Evolutionary conservation across 2,113 vertebrate genomes (phyloP), one percentile per base, ranked within the genome.

Genomic region (Alouatta palliata): DNA sequence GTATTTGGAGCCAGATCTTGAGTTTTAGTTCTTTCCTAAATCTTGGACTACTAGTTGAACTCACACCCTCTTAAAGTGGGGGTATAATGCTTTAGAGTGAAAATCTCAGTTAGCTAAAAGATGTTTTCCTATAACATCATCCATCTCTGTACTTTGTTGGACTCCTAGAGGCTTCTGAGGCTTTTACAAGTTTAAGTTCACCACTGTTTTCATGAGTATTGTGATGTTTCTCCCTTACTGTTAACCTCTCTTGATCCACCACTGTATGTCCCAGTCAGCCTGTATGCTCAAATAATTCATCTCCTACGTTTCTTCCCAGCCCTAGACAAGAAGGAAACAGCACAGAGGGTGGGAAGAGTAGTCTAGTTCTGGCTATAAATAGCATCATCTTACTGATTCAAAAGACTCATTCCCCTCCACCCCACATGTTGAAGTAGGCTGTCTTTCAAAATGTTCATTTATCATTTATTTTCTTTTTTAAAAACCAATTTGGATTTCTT

Each of bases 401-500:
- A 4, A 87, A 40, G 7, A 1, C n/a, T 5, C 0, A 2, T 3
- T 47, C 30, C 9, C 85, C 11, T 86, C 52, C 27, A 35, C 54
- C 70, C 13, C 7, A 13, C 0, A 4, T 64, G 12, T 40, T 71
- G 17, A 71, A 47, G 2, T 64, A 58, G 47, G n/a, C n/a, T 19
- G 5, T 49, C 21, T 84, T 90, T 58, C 8, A 32, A 40, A 49
- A 80, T n/a, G 27, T 58, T 87, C 25, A 8, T 8, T 56, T 58
- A 54, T 84, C 0, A 58, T 45, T 5, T 64, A 40, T 77, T 76
- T 52, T 19, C 12, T 40, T 84, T 58, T 68, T 71, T 19, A 27
- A 85, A 96, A 87, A 23, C 54, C 37, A 49, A 54, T 66, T 20
- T 88, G 45, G 54, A 58, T 95, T 94, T 96, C 17, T 85, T 77